A percentile compares a stretch with the other conserved stretches of the same genome.
These are phyloP conservation scores for Centroberyx gerrardi DNA, from an alignment of 2,797 vertebrate genomes.

Conservation along the genomic window DNA sequence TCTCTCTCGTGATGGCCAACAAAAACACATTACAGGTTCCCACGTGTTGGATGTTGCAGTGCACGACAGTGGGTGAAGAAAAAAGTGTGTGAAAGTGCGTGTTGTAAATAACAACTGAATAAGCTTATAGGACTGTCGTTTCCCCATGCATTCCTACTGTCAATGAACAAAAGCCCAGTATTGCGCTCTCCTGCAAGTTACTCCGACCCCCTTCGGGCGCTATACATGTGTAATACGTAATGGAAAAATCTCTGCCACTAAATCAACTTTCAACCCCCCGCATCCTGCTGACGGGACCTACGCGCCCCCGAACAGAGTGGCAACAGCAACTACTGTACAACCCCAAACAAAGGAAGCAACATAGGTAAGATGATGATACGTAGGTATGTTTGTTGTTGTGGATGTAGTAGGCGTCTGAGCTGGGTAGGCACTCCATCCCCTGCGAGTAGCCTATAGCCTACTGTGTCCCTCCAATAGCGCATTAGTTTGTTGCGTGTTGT, in stretches of 20 bases:
- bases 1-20: slow-evolving; percentile 49
- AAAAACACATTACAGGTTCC: slow-evolving; percentile 39
- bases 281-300: slow-evolving; percentile 48
- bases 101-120: slow-evolving; percentile 21
- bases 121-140: too few species aligned
- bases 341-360: slow-evolving; percentile 37
- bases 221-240: slow-evolving; percentile 74
- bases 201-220: background rate
- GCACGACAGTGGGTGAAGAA: slow-evolving; percentile 3
- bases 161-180: too few species aligned
- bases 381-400: background rate
- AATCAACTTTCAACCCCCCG: slow-evolving; percentile 78
- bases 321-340: slow-evolving; percentile 49
- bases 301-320: slow-evolving; percentile 34
- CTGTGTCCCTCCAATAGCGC: background rate
- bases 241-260: slow-evolving; percentile 85
- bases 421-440: too few species aligned
- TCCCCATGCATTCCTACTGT: too few species aligned
- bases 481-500: too few species aligned
- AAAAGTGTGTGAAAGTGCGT: background rate
- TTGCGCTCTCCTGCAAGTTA: too few species aligned
- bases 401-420: background rate
- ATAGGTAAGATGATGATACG: slow-evolving; percentile 27
- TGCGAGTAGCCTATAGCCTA: background rate
- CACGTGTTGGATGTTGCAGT: background rate